phyloP scores from a whole-genome alignment of 2,113 vertebrate species.

The Spermophilus dauricus region DNA sequence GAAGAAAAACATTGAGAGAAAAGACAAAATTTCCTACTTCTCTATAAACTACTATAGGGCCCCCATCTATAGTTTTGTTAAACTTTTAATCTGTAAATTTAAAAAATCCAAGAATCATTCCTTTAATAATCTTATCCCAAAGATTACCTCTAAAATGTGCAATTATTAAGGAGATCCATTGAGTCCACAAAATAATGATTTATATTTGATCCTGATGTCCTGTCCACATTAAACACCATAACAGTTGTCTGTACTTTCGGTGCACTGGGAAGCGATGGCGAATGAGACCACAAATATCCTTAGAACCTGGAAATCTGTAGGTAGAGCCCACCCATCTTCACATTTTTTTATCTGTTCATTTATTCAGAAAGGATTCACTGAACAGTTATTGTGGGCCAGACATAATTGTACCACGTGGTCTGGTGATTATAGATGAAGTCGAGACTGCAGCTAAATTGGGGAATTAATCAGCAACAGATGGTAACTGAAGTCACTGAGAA shows the following conservation, averaged over 20 bases:
- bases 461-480: slow-evolving; percentile 73
- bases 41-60: not conserved
- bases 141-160: not conserved
- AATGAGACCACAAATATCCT: not conserved
- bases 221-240: not conserved
- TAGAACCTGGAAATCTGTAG: not conserved
- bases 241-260: not conserved
- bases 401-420: not conserved
- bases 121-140: not conserved
- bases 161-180: not conserved
- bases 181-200: not conserved
- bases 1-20: not conserved
- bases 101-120: not conserved
- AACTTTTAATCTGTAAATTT: not conserved
- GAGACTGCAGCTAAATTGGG: slow-evolving; percentile 60
- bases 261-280: not conserved
- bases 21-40: not conserved
- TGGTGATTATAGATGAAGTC: slow-evolving; percentile 57
- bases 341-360: not conserved
- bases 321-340: not conserved
- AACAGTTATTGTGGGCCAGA: not conserved
- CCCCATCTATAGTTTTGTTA: not conserved
- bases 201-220: not conserved
- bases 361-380: not conserved
- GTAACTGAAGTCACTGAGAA: slow-evolving; percentile 62